These are phyloP conservation scores for Anolis sagrei DNA, from an alignment of 2,113 vertebrate genomes.

Conservation along the genomic window DNA sequence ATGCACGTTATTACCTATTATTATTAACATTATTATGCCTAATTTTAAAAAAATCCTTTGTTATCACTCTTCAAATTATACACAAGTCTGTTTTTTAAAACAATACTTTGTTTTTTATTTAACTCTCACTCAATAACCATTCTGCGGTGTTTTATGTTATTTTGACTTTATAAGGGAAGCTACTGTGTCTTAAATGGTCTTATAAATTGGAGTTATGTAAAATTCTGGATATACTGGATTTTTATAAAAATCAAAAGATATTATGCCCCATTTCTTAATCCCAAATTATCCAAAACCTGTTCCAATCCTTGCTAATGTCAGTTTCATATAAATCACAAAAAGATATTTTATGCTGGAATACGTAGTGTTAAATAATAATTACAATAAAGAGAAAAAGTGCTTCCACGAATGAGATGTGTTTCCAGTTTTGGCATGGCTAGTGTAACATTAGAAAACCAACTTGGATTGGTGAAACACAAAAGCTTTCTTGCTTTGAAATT, in stretches of 20 bases:
- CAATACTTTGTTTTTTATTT: neutral
- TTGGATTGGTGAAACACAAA: neutral
- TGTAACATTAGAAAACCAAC: neutral
- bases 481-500: neutral
- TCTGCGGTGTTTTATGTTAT: neutral
- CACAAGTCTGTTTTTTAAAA: too few relatives aligned
- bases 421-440: neutral
- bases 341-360: too few relatives aligned
- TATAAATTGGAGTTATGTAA: neutral
- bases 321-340: slow-evolving; percentile 2
- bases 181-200: neutral
- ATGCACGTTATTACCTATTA: too few relatives aligned
- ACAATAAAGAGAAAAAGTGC: neutral
- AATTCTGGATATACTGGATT: too few relatives aligned
- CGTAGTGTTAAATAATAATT: neutral
- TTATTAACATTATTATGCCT: too few relatives aligned
- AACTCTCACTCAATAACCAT: neutral
- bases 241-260: neutral
- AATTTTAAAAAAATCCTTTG: too few relatives aligned
- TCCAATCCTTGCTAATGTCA: neutral
- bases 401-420: slow-evolving; percentile 1
- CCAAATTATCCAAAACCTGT: neutral
- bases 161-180: neutral
- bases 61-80: too few relatives aligned
- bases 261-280: neutral